phyloP scores from a whole-genome alignment of 2,888 invertebrate species.

The Parapristionchus giblindavisi region DNA sequence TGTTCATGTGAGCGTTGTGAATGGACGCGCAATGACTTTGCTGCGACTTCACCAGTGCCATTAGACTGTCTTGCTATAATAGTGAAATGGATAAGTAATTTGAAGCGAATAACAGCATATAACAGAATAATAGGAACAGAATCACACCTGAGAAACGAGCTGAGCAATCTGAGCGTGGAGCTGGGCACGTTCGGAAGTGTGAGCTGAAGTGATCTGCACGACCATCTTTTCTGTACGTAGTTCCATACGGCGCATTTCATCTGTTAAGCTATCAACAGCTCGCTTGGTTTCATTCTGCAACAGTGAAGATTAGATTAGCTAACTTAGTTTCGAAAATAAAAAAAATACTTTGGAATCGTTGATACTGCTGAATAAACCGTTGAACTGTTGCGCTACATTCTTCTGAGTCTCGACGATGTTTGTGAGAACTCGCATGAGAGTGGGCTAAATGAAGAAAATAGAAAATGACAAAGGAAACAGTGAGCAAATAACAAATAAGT shows the following conservation, averaged over 20 bases:
- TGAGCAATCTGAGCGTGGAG: background rate
- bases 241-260: slow-evolving; percentile 19
- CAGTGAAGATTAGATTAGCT: background rate
- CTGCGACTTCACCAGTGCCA: slow-evolving; percentile 4
- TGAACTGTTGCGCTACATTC: slow-evolving; percentile 42
- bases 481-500: background rate
- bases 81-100: background rate
- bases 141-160: background rate
- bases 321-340: background rate
- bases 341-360: slow-evolving; percentile 47
- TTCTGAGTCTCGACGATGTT: slow-evolving; percentile 55
- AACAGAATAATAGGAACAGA: background rate
- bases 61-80: slow-evolving; percentile 5
- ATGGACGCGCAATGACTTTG: background rate
- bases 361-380: slow-evolving; percentile 42
- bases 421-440: slow-evolving; percentile 45
- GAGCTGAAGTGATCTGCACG: slow-evolving; percentile 4
- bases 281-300: slow-evolving; percentile 19
- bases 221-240: background rate
- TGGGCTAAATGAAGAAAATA: background rate
- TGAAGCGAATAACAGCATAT: background rate
- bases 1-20: background rate
- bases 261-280: slow-evolving; percentile 8
- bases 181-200: slow-evolving; percentile 10
- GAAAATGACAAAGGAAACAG: background rate